Evolutionary conservation across 2,797 vertebrate genomes (phyloP), one percentile per base, ranked within the genome.

Genomic region (Tamandua tetradactyla): DNA sequence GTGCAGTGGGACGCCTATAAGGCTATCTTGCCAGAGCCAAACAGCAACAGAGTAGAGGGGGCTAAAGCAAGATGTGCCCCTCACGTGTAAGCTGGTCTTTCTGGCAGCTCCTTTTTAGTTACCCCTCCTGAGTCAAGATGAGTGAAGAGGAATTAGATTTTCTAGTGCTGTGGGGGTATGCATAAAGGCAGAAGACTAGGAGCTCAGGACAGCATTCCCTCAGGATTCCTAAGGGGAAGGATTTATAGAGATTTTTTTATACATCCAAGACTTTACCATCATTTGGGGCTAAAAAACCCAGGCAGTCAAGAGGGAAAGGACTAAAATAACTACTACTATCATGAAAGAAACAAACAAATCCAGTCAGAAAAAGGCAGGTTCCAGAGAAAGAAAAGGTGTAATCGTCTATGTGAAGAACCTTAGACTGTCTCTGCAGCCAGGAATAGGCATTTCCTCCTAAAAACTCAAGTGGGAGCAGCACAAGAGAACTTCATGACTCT

Each of bases 311-410:
- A 74, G 42, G 6, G 14, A n/a, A 82, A 93, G 57, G 30, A 47
- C 20, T 76, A 20, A 94, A 66, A 57, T 93, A 93, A 2, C 35
- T 30, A 81, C 47, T 9, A 91, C 62, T 86, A 85, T 42, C 75
- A 79, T 55, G 87, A 84, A 94, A 90, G 83, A 64, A 79, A n/a
- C 30, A 62, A 84, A 61, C 59, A 83, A 85, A 62, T n/a, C 18
- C 71, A 72, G 20, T 59, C 35, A 93, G 75, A 94, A 78, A 25
- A 93, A 74, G 35, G 30, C 35, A 90, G 47, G 35, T 32, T 94
- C 64, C 68, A 69, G 64, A 64, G 80, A 81, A 78, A 78, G 68
- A 87, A 85, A 90, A 74, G 8, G 22, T 0, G 9, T 17, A 55
- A 20, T 10, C 8, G 72, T 4, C 0, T 79, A 87, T 55, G 27